These are phyloP conservation scores for Onchidella celtica DNA, from an alignment of 2,888 invertebrate species.

Conservation along the genomic window DNA sequence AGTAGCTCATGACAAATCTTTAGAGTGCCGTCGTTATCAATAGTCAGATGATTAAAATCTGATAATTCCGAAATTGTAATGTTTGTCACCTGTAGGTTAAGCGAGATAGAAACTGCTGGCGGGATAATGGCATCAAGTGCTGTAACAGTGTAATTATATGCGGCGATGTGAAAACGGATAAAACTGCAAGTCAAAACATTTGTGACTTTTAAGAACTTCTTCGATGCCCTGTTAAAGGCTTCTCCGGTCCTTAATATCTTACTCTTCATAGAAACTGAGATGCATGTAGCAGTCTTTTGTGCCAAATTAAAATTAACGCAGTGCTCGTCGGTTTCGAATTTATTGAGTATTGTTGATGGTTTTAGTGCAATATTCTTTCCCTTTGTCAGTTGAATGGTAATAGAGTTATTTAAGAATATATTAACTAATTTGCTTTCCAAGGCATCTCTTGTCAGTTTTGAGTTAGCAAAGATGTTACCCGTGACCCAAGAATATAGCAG, in stretches of 20 bases:
- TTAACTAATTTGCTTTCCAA: background rate
- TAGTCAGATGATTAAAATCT: constrained; percentile 6
- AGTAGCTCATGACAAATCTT: constrained; percentile 12
- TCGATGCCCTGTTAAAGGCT: too few species aligned
- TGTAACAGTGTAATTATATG: background rate
- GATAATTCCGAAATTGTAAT: background rate
- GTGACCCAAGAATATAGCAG: background rate
- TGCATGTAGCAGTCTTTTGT: too few species aligned
- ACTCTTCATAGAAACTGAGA: too few species aligned
- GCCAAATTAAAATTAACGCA: too few species aligned
- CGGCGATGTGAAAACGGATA: background rate
- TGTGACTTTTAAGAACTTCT: background rate
- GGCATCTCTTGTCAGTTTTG: background rate
- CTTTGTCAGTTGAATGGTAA: background rate
- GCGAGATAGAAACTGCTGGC: background rate
- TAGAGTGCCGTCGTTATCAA: constrained; percentile 9
- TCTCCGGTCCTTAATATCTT: too few species aligned
- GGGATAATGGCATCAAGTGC: background rate
- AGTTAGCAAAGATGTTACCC: background rate
- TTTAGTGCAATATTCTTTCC: background rate
- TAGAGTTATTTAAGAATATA: background rate
- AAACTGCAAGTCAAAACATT: background rate
- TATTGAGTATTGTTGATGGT: background rate
- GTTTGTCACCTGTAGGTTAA: background rate
- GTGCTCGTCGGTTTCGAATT: too few species aligned